Evolutionary conservation across 2,888 invertebrate species (phyloP), one percentile per base, ranked within the genome.

Genomic region (Trissolcus japonicus): DNA sequence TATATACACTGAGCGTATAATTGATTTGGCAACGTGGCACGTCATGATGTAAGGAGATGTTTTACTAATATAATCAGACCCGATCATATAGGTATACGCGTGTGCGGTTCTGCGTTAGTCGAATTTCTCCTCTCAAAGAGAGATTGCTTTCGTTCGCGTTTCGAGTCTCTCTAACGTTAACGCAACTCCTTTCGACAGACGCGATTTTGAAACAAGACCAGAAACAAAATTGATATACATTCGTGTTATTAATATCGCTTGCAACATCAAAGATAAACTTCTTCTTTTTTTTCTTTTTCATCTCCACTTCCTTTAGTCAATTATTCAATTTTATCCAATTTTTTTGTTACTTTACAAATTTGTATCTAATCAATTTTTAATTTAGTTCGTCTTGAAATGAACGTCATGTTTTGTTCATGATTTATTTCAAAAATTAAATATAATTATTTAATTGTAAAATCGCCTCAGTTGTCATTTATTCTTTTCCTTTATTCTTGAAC

Each of bases 1-100:
- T 16, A 29, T 48, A 4, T 0, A 46, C 46, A 16, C 46, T 6
- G 16, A 46, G 46, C 16, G 4, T 14, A 46, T 46, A 46, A 66
- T 66, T 66, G 66, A 66, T 57, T 66, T 66, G 66, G 66, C 66
- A 66, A 66, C 66, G 41, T 66, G 57, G 66, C 66, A 51, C 51
- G 50, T 35, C 57, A n/a, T 57, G 57, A 66, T 57, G 66, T 66
- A 66, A 66, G 57, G 57, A 57, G 57, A 66, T 51, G 56, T 57
- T 66, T 50, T 46, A 46, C 14, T 46, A 46, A 46, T 9, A 35
- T 46, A 40, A 56, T 59, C 25, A 50, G 40, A 62, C n/a, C 21
- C 54, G 43, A 62, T 62, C 53, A 53, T 53, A 16, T 50, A 25
- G 46, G n/a, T 11, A 14, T 56, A 16, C 16, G 16, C 16, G 46